These are phyloP conservation scores for Antrozous pallidus DNA, from an alignment of 2,797 vertebrate species.

Conservation along the genomic window DNA sequence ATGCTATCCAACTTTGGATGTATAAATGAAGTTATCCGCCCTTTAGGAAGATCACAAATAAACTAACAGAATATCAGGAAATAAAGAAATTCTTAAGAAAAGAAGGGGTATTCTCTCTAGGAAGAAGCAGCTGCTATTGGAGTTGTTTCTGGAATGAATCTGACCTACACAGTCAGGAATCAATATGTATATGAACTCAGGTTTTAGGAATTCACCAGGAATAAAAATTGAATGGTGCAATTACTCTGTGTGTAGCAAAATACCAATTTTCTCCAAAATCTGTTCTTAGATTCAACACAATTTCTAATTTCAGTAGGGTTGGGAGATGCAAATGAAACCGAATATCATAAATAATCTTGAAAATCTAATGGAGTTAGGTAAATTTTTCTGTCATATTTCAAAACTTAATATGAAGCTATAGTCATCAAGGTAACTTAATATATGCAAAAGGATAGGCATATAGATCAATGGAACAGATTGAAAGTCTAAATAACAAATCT, in stretches of 20 bases:
- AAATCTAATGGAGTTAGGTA: background rate
- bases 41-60: background rate
- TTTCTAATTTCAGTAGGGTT: background rate
- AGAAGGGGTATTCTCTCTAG: conserved; percentile 91
- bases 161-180: conserved; percentile 84
- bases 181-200: conserved; percentile 90
- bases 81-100: conserved; percentile 88
- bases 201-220: conserved; percentile 87
- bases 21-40: background rate
- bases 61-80: conserved; percentile 75
- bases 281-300: background rate
- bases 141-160: conserved; percentile 95
- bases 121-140: conserved; percentile 89
- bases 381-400: background rate
- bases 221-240: background rate
- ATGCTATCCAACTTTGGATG: background rate
- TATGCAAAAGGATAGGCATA: background rate
- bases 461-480: background rate
- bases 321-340: background rate
- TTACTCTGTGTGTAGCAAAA: background rate
- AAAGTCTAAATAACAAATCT: background rate
- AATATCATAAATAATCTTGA: background rate
- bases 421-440: background rate
- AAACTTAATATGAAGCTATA: background rate
- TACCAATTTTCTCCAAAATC: background rate